Percentiles rank a stretch among this genome's conserved stretches.
These are phyloP conservation scores for Uropetala carovei DNA, from an alignment of 2,888 invertebrate species.

Conservation along the genomic window DNA sequence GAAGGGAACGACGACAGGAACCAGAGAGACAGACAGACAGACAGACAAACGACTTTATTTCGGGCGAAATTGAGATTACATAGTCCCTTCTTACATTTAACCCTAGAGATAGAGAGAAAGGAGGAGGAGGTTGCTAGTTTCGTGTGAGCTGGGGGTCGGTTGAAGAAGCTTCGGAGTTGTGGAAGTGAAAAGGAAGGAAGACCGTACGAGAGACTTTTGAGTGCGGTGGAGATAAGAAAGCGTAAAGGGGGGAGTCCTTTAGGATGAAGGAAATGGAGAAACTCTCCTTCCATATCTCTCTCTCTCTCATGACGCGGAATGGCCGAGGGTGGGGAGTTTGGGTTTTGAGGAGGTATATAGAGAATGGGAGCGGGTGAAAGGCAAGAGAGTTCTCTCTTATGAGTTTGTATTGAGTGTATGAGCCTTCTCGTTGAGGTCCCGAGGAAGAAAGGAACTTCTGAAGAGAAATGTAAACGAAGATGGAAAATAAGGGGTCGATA, in stretches of 20 bases:
- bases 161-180: not conserved
- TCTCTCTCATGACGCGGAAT: not conserved
- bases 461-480: conserved; percentile 8
- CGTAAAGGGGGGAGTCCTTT: not conserved
- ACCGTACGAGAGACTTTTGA: not conserved
- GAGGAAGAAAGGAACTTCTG: not conserved
- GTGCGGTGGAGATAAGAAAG: conserved; percentile 24
- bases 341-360: too few species aligned
- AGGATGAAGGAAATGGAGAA: conserved; percentile 30
- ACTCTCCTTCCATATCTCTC: not conserved
- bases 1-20: too few species aligned
- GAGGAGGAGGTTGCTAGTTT: too few species aligned
- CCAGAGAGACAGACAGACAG: too few species aligned
- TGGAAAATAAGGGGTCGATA: not conserved
- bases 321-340: conserved; percentile 15
- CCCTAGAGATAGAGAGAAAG: too few species aligned
- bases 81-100: too few species aligned
- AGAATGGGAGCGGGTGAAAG: not conserved
- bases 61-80: too few species aligned
- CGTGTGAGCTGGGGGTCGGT: not conserved
- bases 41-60: too few species aligned
- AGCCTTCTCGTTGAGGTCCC: not conserved
- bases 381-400: conserved; percentile 15
- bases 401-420: conserved; percentile 15
- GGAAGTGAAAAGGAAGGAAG: not conserved